Evolutionary conservation across 2,113 vertebrate genomes (phyloP).

Genomic region (Galbula dea): DNA sequence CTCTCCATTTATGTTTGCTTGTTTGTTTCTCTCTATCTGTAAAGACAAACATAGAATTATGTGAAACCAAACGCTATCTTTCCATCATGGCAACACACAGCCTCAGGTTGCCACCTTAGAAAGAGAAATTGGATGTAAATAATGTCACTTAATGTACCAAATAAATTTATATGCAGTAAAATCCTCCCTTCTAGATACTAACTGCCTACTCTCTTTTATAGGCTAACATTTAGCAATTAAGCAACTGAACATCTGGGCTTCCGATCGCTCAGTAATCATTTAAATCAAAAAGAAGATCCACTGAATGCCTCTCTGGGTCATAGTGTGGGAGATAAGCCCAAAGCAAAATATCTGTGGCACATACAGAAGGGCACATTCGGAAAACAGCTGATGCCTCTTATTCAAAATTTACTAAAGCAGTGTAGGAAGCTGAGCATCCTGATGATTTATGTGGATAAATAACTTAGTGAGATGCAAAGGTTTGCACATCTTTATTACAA

Average conservation of each 20-base stretch:
- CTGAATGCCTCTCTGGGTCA: constrained; percentile 41
- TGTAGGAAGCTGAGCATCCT: constrained; percentile 28
- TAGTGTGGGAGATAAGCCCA: constrained; percentile 26
- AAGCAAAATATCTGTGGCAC: constrained; percentile 41
- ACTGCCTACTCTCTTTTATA: constrained; percentile 41
- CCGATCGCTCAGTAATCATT: constrained; percentile 18
- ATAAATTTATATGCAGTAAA: constrained; percentile 41
- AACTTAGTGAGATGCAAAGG: constrained; percentile 47
- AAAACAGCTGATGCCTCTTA: constrained; percentile 61
- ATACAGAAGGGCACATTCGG: constrained; percentile 16
- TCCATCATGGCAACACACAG: neutral
- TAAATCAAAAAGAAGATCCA: constrained; percentile 42
- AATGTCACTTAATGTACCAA: constrained; percentile 45
- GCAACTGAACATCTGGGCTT: constrained; percentile 53
- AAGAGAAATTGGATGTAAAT: constrained; percentile 45
- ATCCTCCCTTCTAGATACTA: constrained; percentile 35
- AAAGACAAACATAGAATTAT: neutral
- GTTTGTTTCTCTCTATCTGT: neutral
- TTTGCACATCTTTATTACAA: constrained; percentile 66
- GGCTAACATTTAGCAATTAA: constrained; percentile 40
- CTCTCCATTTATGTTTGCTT: neutral
- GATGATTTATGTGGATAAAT: constrained; percentile 53
- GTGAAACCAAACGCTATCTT: neutral
- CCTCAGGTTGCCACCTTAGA: constrained; percentile 8
- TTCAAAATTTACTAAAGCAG: constrained; percentile 50